Percentiles rank a stretch among this genome's conserved stretches.
These are phyloP conservation scores for Drosophila incognita DNA, from an alignment of 2,888 invertebrate genomes.

Conservation along the genomic window DNA sequence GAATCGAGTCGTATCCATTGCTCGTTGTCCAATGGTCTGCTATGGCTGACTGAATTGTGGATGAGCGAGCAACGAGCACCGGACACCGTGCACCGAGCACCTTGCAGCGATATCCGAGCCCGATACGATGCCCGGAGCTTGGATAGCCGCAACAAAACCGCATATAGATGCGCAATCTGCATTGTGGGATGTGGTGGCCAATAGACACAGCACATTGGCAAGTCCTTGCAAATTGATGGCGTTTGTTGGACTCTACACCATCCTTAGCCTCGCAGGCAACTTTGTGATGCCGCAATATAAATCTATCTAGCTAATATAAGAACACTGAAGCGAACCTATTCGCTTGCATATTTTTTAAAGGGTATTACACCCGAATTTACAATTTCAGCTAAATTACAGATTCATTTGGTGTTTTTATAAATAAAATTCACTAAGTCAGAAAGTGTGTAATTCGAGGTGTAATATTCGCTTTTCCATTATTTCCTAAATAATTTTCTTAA, in stretches of 20 bases:
- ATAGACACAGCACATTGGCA: slow-evolving; percentile 38
- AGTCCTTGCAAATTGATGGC: slow-evolving; percentile 67
- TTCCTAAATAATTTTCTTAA: neutral
- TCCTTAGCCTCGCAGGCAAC: slow-evolving; percentile 40
- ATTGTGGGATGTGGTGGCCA: slow-evolving; percentile 39
- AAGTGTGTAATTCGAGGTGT: neutral
- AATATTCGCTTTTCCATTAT: too few relatives aligned
- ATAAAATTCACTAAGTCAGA: neutral
- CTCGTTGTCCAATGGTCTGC: neutral
- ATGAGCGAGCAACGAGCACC: slow-evolving; percentile 30
- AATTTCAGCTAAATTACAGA: neutral
- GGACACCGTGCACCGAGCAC: slow-evolving; percentile 6
- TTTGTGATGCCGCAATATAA: slow-evolving; percentile 17
- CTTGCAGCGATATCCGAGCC: slow-evolving; percentile 3
- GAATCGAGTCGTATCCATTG: neutral
- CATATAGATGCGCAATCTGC: slow-evolving; percentile 53
- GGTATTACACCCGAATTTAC: neutral
- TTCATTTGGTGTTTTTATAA: neutral
- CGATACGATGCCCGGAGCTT: slow-evolving; percentile 6
- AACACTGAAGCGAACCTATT: neutral
- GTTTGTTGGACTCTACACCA: slow-evolving; percentile 61
- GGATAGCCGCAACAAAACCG: slow-evolving; percentile 33
- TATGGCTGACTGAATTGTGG: slow-evolving; percentile 21
- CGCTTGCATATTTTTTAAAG: neutral
- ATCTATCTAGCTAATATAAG: slow-evolving; percentile 19